Conservation (phyloP, 2,888 invertebrate species). For the Drosophila demipolita region DNA sequence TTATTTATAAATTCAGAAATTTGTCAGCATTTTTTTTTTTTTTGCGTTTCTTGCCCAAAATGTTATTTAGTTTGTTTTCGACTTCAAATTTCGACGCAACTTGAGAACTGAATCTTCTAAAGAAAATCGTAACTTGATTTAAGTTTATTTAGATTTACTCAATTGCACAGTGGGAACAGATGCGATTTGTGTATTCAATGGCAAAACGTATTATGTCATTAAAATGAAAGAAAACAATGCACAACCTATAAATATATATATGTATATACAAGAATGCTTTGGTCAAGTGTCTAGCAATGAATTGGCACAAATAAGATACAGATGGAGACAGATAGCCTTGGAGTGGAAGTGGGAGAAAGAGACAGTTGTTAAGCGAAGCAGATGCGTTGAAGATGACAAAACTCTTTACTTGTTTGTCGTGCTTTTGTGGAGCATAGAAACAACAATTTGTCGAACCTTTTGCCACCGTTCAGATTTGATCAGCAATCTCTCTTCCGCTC, state of each 20-base stretch:
- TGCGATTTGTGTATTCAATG: conserved; percentile 41
- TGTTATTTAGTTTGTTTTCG: background rate
- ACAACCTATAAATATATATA: background rate
- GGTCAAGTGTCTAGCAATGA: conserved; percentile 69
- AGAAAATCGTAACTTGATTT: background rate
- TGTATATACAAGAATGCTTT: conserved; percentile 25
- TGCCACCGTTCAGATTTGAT: conserved; percentile 41
- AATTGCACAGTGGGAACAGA: conserved; percentile 34
- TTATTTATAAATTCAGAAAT: background rate
- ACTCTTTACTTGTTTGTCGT: conserved; percentile 10
- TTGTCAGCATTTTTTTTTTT: background rate
- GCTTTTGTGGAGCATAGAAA: conserved; percentile 50
- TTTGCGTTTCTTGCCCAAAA: background rate
- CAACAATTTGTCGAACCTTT: conserved; percentile 50
- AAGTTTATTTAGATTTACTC: conserved; percentile 14
- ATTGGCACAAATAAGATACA: conserved; percentile 56
- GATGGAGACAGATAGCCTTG: conserved; percentile 8
- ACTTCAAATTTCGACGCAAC: background rate
- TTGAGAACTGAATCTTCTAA: background rate
- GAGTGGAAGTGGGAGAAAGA: conserved; percentile 12
- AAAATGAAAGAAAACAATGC: conserved; percentile 12
- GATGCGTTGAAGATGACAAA: conserved; percentile 55
- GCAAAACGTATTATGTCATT: conserved; percentile 47
- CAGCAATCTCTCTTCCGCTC: conserved; percentile 53
- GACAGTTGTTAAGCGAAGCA: conserved; percentile 40